Base-by-base conservation (phyloP, 1,140 invertebrate genomes). In the Drosophila baimaii region DNA sequence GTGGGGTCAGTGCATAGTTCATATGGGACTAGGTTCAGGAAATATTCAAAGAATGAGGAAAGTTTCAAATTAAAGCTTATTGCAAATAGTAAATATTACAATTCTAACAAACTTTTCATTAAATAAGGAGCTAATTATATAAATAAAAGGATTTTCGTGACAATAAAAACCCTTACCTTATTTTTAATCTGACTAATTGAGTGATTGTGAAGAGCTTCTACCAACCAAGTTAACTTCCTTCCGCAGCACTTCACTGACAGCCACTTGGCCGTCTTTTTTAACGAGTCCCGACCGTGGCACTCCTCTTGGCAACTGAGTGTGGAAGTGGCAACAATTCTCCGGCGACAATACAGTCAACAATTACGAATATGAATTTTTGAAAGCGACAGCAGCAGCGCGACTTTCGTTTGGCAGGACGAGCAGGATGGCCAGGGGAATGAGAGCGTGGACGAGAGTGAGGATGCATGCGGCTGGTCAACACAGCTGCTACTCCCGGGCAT, bases 291-390 rank as follows among this genome's bases (percentile, higher is more conserved):
- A 57, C 84, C 83, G 84, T 81, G 57, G 44, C 43, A 35, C 27
- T 83, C 68, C 69, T 58, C 57, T 51, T 56, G 59, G 46, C 62
- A 65, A 69, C 65, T 25, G 61, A 44, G 29, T 49, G 41, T 49
- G 29, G 44, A 65, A 44, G 33, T 54, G 69, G 49, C 81, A 79
- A 65, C 82, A 77, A 57, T 79, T 74, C 75, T 59, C 41, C 61
- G 85, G 77, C 85, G 85, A 89, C 84, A 89, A 89, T 89, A 89
- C 70, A 83, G 85, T 84, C 84, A 89, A 90, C 84, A 89, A 89
- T 89, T 89, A 89, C 84, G 84, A 84, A 90, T 89, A 89, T 84
- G 84, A 90, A 90, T 89, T 89, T 90, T 89, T 89, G 84, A 89
- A 78, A 77, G 77, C 84, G 80, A 89, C 84, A 84, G 64, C 73